phyloP scores from a whole-genome alignment of 64 coral and sea anemone species.

The Trachythela sp. region DNA sequence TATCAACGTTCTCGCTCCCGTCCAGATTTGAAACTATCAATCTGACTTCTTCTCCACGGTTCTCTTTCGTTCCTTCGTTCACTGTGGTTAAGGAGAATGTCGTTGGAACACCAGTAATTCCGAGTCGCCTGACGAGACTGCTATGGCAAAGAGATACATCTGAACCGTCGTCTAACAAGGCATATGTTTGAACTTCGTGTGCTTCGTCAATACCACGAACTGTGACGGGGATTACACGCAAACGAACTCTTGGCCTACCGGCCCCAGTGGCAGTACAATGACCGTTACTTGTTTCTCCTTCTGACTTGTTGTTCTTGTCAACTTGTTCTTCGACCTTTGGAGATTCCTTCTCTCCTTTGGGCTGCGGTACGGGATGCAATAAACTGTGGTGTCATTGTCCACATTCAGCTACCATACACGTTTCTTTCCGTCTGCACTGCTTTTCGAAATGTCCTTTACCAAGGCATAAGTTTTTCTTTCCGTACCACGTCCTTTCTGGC shows the following conservation, averaged over 20 bases:
- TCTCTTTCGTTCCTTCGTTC: neutral
- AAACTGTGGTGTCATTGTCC: constrained; percentile 49
- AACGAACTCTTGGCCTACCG: neutral
- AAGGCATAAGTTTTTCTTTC: constrained; percentile 28
- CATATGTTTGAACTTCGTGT: neutral
- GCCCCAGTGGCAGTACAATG: constrained; percentile 30
- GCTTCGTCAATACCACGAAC: neutral
- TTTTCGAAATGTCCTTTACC: constrained; percentile 26
- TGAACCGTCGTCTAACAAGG: constrained; percentile 29
- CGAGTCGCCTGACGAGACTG: constrained; percentile 32
- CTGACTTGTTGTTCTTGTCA: neutral
- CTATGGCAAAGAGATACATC: constrained; percentile 40
- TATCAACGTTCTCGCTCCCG: constrained; percentile 10
- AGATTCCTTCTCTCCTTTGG: neutral
- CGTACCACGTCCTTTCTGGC: constrained; percentile 29
- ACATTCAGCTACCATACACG: constrained; percentile 41
- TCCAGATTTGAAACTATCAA: constrained; percentile 19
- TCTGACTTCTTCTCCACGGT: constrained; percentile 27
- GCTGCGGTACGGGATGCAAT: constrained; percentile 3
- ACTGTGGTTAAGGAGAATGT: constrained; percentile 37
- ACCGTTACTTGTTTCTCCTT: neutral
- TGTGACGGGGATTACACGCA: constrained; percentile 15
- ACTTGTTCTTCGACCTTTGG: neutral
- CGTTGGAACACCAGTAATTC: neutral
- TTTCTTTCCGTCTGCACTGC: constrained; percentile 51